These are phyloP conservation scores for Volucella zonaria DNA, from an alignment of 2,888 invertebrate species.

Conservation along the genomic window DNA sequence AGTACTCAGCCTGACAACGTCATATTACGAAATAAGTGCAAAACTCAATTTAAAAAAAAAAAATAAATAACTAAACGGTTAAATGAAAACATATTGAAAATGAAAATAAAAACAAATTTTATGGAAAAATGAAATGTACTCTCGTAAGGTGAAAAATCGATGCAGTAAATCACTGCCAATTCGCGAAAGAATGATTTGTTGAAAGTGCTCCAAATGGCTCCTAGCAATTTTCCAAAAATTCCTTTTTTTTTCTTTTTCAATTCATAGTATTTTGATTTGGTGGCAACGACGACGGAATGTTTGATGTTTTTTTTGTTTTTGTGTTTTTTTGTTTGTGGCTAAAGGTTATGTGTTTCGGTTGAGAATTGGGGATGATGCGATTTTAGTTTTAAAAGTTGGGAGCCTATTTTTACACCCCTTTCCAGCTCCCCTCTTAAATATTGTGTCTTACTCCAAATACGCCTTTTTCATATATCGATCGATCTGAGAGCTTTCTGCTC, in stretches of 20 bases:
- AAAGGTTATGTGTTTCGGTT: background rate
- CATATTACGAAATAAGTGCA: constrained; percentile 37
- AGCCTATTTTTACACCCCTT: constrained; percentile 48
- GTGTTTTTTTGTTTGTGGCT: background rate
- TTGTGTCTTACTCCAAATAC: constrained; percentile 61
- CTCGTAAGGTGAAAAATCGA: constrained; percentile 72
- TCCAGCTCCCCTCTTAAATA: background rate
- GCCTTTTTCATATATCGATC: constrained; percentile 73
- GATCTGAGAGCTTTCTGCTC: constrained; percentile 68
- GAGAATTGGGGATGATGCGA: constrained; percentile 49
- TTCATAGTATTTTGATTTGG: background rate
- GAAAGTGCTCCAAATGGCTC: constrained; percentile 33
- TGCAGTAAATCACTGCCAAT: constrained; percentile 63
- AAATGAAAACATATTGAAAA: constrained; percentile 13
- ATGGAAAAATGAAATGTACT: constrained; percentile 53
- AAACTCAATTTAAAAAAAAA: constrained; percentile 3
- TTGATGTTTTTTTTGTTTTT: constrained; percentile 14
- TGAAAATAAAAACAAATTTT: constrained; percentile 21
- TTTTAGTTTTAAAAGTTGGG: constrained; percentile 20
- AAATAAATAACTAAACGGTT: constrained; percentile 21
- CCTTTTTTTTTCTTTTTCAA: background rate
- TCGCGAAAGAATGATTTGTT: constrained; percentile 42
- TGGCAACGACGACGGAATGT: constrained; percentile 17
- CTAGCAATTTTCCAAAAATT: constrained; percentile 7
- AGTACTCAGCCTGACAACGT: constrained; percentile 48